phyloP scores from a whole-genome alignment of 2,113 vertebrate species.

The human (Homo sapiens) region DNA sequence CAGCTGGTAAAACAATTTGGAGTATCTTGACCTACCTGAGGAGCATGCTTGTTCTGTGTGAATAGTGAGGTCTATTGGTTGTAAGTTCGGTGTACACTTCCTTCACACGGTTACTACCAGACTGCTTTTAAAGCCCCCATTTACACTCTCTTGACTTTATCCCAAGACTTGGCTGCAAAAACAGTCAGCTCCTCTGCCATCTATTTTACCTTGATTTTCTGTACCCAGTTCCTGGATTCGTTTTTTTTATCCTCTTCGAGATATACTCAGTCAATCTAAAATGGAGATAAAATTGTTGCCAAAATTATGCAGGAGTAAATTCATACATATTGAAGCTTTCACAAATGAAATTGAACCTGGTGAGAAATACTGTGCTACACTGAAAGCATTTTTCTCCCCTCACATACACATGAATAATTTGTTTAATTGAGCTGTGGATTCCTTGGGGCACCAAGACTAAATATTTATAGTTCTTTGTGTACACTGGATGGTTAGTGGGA shows the following conservation, averaged over 20 bases:
- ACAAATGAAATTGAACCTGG: not conserved
- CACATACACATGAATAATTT: not conserved
- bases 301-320: slow-evolving; percentile 26
- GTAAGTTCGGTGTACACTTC: not conserved
- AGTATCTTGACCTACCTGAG: not conserved
- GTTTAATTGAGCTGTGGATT: not conserved
- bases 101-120: not conserved
- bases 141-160: not conserved
- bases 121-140: not conserved
- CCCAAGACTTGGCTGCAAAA: not conserved
- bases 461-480: not conserved
- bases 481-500: not conserved
- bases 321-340: not conserved
- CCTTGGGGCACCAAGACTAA: not conserved
- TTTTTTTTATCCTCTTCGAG: not conserved
- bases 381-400: not conserved
- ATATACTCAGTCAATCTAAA: not conserved
- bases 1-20: not conserved
- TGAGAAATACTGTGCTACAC: not conserved
- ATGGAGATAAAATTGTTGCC: not conserved
- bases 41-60: not conserved
- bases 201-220: not conserved
- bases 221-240: not conserved
- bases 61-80: not conserved
- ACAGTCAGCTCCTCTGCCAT: not conserved